Conservation (phyloP, 2,113 vertebrate species). For the Cryptomyrus ogoouensis region DNA sequence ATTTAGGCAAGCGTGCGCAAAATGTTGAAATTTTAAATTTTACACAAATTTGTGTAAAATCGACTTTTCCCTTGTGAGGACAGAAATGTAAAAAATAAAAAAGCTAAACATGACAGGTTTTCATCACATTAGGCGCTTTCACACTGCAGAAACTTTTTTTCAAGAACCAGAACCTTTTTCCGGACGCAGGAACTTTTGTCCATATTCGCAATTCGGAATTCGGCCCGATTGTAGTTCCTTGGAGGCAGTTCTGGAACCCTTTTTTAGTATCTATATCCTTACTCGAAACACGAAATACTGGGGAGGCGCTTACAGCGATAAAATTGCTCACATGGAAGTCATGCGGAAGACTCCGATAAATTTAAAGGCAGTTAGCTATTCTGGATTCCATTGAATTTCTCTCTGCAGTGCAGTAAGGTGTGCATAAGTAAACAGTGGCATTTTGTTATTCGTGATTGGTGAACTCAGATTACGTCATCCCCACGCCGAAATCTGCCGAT, state of each 20-base stretch:
- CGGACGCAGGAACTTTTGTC: too few relatives aligned
- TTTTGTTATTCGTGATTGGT: too few relatives aligned
- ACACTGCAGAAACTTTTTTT: neutral
- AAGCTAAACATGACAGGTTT: neutral
- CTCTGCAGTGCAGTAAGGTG: too few relatives aligned
- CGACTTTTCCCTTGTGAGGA: neutral
- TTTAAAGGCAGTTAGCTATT: neutral
- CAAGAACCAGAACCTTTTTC: too few relatives aligned
- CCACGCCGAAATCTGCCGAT: too few relatives aligned
- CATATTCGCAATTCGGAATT: neutral
- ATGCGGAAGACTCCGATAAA: neutral
- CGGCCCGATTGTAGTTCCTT: neutral
- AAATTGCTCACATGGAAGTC: neutral
- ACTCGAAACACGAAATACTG: too few relatives aligned
- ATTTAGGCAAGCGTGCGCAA: neutral
- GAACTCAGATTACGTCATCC: too few relatives aligned
- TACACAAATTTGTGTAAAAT: neutral
- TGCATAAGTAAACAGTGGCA: too few relatives aligned
- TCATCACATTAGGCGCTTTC: neutral
- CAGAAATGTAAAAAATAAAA: neutral
- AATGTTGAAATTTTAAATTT: neutral
- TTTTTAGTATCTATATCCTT: neutral
- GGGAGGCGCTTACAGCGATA: neutral
- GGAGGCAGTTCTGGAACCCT: neutral
- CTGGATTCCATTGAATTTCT: neutral